Base-by-base conservation (phyloP, 2,888 invertebrate species). In the Mimas tiliae region DNA sequence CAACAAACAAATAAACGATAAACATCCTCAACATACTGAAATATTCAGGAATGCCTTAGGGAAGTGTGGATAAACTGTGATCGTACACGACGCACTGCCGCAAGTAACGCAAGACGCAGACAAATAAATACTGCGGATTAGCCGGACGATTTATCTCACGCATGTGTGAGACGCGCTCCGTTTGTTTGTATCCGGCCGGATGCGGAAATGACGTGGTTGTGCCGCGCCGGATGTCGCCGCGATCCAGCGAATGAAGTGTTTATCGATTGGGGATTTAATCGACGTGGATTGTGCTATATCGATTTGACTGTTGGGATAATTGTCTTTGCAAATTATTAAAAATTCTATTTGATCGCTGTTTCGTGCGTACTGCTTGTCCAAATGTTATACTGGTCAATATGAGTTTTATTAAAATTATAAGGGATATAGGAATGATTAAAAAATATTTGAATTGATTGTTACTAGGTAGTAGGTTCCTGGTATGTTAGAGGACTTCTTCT, bases 91-190 rank as follows among this genome's bases (percentile, higher is more conserved):
- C 34, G 53, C 63, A 67, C 58, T 65, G 70, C 70, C 45, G 16
- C 47, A 53, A 53, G 33, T 33, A 58, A 38, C 58, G 58, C 34
- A 65, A 58, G 65, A 48, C 69, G 68, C 71, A 82, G 80, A 81
- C 76, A 83, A 80, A 86, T 85, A 86, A 84, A 86, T 86, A 74
- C 69, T 70, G 74, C 74, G 82, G 79, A 89, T 91, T 88, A 90
- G 79, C 77, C 87, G 77, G 77, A 76, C 90, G 87, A 91, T 91
- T 91, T 86, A 85, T 83, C 85, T 76, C 85, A 83, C 86, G 87
- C 88, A 83, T 83, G 88, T 87, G 88, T 86, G 89, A 86, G 78
- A 75, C 83, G 85, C 86, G 88, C 86, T 84, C 86, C 80, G 86
- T 86, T 87, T 83, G 80, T 80, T 81, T 82, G 75, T 79, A 81